These are phyloP conservation scores for Chionomys nivalis DNA, from an alignment of 2,113 vertebrate species.

Conservation along the genomic window DNA sequence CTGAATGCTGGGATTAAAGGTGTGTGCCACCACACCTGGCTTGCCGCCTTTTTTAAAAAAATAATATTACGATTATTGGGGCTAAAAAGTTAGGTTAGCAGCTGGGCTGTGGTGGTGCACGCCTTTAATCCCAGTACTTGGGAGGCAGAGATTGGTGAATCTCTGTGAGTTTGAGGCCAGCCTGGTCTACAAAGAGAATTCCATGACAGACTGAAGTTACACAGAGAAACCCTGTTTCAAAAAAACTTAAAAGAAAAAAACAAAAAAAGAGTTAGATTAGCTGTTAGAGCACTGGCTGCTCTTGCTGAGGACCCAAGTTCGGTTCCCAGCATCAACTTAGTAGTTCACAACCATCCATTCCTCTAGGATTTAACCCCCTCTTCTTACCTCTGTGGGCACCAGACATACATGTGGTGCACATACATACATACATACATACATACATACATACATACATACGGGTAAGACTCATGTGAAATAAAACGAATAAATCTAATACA, in stretches of 20 bases:
- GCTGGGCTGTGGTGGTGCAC: too few relatives aligned
- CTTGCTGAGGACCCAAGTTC: background rate
- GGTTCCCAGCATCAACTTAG: background rate
- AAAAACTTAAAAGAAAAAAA: too few relatives aligned
- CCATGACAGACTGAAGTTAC: too few relatives aligned
- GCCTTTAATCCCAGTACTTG: too few relatives aligned
- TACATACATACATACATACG: background rate
- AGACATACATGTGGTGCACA: background rate
- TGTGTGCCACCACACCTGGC: background rate
- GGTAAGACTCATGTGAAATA: background rate
- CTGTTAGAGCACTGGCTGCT: background rate
- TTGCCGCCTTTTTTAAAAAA: background rate
- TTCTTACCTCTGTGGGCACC: background rate
- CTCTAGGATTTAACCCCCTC: background rate
- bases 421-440: background rate
- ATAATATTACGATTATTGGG: background rate
- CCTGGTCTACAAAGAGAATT: too few relatives aligned
- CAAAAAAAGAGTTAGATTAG: too few relatives aligned
- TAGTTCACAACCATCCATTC: background rate
- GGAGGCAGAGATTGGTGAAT: too few relatives aligned
- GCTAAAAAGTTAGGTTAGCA: background rate
- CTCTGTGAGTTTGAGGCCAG: too few relatives aligned
- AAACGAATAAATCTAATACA: background rate
- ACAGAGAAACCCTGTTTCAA: too few relatives aligned
- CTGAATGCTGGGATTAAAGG: background rate